phyloP scores from a whole-genome alignment of 2,888 invertebrate genomes.

The Resseliella maxima region DNA sequence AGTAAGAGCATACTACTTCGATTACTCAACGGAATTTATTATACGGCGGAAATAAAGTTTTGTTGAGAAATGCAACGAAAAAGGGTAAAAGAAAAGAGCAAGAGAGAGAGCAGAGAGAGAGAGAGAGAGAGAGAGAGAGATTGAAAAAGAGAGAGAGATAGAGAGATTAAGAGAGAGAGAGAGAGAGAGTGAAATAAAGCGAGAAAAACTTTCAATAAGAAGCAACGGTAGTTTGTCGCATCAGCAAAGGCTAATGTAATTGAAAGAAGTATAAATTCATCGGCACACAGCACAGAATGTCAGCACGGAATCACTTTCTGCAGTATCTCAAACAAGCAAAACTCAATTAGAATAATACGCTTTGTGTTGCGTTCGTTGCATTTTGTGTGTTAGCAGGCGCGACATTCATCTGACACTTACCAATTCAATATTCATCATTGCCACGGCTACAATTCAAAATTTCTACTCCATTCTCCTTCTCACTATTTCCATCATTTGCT shows the following conservation, averaged over 20 bases:
- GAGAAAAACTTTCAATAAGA: conserved; percentile 8
- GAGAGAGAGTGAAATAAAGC: neutral
- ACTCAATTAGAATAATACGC: conserved; percentile 48
- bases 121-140: too few species aligned
- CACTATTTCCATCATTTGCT: neutral
- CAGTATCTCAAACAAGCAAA: neutral
- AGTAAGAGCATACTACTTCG: conserved; percentile 15
- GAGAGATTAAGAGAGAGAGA: too few species aligned
- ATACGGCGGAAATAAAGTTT: conserved; percentile 39
- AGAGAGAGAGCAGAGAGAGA: too few species aligned
- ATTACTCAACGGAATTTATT: conserved; percentile 41
- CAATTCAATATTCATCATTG: neutral
- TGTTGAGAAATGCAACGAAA: neutral
- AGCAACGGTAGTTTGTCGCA: conserved; percentile 40
- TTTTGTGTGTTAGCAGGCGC: conserved; percentile 24
- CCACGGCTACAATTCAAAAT: neutral
- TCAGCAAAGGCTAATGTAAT: conserved; percentile 51
- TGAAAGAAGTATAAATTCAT: conserved; percentile 19
- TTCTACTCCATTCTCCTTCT: neutral
- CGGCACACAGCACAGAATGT: neutral
- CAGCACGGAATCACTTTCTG: conserved; percentile 31
- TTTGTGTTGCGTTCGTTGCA: neutral
- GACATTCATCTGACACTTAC: conserved; percentile 16
- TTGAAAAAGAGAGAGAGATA: too few species aligned
- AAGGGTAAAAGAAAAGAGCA: too few species aligned